A percentile compares a stretch with the other conserved stretches of the same genome.
Conservation (phyloP, 2,888 invertebrate genomes). For the Biston stratarius region DNA sequence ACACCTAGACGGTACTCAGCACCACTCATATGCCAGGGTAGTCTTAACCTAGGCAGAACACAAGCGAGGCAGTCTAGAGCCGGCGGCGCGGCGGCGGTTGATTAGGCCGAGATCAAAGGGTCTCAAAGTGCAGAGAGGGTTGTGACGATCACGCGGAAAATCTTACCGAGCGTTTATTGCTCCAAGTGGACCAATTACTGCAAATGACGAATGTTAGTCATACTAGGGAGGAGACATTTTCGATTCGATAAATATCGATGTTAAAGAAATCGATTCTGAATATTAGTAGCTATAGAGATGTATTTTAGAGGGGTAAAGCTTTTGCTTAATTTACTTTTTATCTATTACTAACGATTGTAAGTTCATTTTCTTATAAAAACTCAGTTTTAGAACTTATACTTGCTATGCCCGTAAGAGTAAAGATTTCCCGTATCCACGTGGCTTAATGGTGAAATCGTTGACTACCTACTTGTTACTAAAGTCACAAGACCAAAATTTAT, state of each 20-base stretch:
- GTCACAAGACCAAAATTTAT: no score
- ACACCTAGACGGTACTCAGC: not conserved
- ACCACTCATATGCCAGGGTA: constrained; percentile 1
- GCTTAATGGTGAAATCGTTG: no score
- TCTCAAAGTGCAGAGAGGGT: constrained; percentile 6
- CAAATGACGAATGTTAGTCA: constrained; percentile 3
- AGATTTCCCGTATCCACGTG: no score
- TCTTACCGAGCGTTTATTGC: constrained; percentile 24
- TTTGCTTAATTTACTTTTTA: no score
- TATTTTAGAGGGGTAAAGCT: not conserved
- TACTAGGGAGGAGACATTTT: constrained; percentile 1
- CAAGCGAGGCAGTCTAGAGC: constrained; percentile 10
- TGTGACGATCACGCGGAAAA: constrained; percentile 28
- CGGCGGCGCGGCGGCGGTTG: constrained; percentile 6
- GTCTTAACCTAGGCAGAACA: not conserved
- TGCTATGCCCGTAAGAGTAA: no score
- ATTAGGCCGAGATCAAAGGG: constrained; percentile 33
- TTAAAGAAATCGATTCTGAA: not conserved
- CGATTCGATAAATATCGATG: not conserved
- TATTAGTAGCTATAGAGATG: not conserved
- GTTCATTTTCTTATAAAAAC: no score
- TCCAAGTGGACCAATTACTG: constrained; percentile 14
- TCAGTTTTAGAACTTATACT: no score
- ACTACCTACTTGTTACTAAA: no score
- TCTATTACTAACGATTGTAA: no score